Percentiles rank a stretch among this genome's conserved stretches.
These are phyloP conservation scores for Bostrychus sinensis DNA, from an alignment of 2,113 vertebrate genomes.

Conservation along the genomic window DNA sequence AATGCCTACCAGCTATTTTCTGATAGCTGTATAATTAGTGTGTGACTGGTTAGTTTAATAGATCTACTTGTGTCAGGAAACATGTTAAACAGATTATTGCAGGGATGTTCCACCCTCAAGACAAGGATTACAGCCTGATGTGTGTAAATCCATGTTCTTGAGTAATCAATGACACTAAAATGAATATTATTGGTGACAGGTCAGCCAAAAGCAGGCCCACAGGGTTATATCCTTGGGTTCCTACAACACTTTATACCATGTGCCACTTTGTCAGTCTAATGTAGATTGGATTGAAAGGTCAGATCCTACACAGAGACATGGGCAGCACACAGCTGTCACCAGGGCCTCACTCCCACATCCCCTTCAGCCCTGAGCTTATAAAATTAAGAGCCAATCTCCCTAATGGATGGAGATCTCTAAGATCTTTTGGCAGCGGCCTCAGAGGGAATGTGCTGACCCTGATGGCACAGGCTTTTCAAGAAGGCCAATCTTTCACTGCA, in stretches of 20 bases:
- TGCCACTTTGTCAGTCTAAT: slow-evolving; percentile 49
- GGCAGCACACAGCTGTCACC: slow-evolving; percentile 38
- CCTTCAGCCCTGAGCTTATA: slow-evolving; percentile 30
- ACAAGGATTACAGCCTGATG: background rate
- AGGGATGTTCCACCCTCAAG: background rate
- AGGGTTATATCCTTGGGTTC: slow-evolving; percentile 26
- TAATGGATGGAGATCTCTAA: slow-evolving; percentile 63
- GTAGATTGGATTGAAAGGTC: slow-evolving; percentile 72
- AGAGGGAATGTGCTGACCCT: slow-evolving; percentile 57
- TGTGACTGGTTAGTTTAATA: too few relatives aligned
- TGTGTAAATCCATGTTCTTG: slow-evolving; percentile 10
- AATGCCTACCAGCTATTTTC: too few relatives aligned
- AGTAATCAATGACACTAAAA: slow-evolving; percentile 6
- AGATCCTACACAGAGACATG: slow-evolving; percentile 3
- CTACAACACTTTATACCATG: slow-evolving; percentile 30
- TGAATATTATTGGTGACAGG: slow-evolving; percentile 7
- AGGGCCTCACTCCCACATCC: slow-evolving; percentile 29
- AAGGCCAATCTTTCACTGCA: slow-evolving; percentile 29
- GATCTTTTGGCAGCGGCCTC: slow-evolving; percentile 48
- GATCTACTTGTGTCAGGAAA: too few relatives aligned
- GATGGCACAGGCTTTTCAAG: slow-evolving; percentile 33
- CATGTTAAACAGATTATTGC: background rate
- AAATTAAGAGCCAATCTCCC: slow-evolving; percentile 67
- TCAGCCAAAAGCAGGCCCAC: slow-evolving; percentile 10
- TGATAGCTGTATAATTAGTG: too few relatives aligned